Base-by-base conservation (phyloP, 2,797 vertebrate species). In the Etheostoma nigrum region DNA sequence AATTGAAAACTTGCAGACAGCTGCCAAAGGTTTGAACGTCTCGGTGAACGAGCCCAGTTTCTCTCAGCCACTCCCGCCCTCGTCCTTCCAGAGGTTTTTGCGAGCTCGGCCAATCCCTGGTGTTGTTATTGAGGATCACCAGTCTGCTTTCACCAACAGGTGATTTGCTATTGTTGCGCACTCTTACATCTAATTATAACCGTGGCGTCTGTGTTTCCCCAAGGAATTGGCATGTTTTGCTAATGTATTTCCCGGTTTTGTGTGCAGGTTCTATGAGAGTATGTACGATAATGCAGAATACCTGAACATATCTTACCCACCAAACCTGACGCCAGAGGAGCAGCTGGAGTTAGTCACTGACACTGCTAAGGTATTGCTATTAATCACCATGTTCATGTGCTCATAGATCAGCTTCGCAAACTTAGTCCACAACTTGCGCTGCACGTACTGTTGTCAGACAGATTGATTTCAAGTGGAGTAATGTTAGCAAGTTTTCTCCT, bases 1-100 rank as follows among this genome's bases (percentile, higher is more conserved):
- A 86, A 57, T 87, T 4, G 2, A 0, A 0, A 88, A 82, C 74
- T 36, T 96, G 54, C 36, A 64, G 0, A 30, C 25, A 0, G 93
- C 89, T n/a, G 87, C 92, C 0, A 0, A 1, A 0, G 65, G 6
- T 0, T 51, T 94, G 2, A 76, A 7, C 0, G 30, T 99, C 9
- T 19, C 89, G 0, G 18, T 96, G 54, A 79, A 44, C 0, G 95
- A 94, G 63, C 89, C 85, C 0, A 0, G 0, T 2, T 51, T 71
- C 66, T 94, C 95, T 13, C 96, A 97, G 90, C 93, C 97, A 0
- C 96, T 99, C 14, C 98, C 98, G 0, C 98, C 98, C 0, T 96
- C 96, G 0, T 99, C 97, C 79, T 96, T 99, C 85, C 98, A 99
- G 86, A 95, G 97, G n/a, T 99, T 99, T 89, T 95, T 99, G 36